A percentile compares a stretch with the other conserved stretches of the same genome.
Evolutionary conservation across 2,888 invertebrate genomes (phyloP).

Genomic region (Melieria crassipennis): DNA sequence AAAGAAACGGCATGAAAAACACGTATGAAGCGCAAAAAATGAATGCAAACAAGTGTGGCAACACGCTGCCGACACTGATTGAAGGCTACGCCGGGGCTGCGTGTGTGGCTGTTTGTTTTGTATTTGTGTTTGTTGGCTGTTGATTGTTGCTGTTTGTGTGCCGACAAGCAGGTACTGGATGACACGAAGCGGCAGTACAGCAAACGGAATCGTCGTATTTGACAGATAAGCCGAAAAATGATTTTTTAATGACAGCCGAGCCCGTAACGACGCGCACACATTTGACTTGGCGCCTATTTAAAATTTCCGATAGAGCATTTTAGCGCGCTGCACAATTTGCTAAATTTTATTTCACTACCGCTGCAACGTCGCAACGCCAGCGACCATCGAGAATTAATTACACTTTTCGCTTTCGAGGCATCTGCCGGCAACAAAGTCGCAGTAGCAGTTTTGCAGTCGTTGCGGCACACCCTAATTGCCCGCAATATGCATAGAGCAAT

Average conservation of each 20-base stretch:
- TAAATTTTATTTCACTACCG: no score
- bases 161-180: neutral
- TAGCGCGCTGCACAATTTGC: no score
- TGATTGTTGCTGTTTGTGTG: constrained; percentile 6
- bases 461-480: no score
- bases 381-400: no score
- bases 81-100: constrained; percentile 35
- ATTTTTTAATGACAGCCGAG: constrained; percentile 24
- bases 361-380: no score
- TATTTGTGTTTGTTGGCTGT: neutral
- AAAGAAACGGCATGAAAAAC: neutral
- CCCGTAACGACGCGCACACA: neutral
- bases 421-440: no score
- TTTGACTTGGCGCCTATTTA: neutral
- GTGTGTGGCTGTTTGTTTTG: neutral
- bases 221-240: constrained; percentile 6
- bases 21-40: neutral
- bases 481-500: neutral
- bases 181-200: neutral
- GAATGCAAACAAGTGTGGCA: neutral
- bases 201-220: no score
- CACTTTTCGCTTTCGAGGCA: no score
- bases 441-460: no score
- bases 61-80: constrained; percentile 41
- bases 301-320: no score